phyloP scores from a whole-genome alignment of 2,113 vertebrate species.

The Bubalus kerabau region DNA sequence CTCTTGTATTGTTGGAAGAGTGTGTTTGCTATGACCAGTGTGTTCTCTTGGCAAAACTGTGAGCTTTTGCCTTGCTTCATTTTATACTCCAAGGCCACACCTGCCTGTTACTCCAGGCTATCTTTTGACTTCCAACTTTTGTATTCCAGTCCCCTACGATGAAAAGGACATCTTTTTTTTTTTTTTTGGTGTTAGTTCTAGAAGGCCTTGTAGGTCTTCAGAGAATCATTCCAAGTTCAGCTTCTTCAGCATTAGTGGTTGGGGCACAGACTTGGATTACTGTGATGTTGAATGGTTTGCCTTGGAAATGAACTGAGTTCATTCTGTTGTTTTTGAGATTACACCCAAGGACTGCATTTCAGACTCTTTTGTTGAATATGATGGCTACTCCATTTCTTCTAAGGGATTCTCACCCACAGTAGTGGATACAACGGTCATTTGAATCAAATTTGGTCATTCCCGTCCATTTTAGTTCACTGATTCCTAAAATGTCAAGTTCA shows the following conservation, averaged over 20 bases:
- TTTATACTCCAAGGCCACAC: not conserved
- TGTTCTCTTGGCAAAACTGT: not conserved
- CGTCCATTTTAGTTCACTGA: not conserved
- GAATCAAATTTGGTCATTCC: not conserved
- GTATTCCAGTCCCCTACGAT: not conserved
- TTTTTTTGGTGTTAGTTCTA: not conserved
- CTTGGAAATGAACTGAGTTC: not conserved
- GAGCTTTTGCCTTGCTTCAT: not conserved
- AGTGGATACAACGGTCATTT: not conserved
- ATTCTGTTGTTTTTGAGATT: not conserved
- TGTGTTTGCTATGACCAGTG: not conserved
- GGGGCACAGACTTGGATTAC: not conserved
- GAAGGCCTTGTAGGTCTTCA: not conserved
- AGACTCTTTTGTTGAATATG: not conserved
- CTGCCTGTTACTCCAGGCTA: not conserved
- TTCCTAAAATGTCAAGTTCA: not conserved
- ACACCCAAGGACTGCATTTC: not conserved
- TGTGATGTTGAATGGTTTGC: not conserved
- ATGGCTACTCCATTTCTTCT: not conserved
- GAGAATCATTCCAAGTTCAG: not conserved
- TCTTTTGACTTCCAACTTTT: not conserved
- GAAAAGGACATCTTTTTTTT: not conserved
- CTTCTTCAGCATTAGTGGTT: not conserved
- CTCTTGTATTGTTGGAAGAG: not conserved
- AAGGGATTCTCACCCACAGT: not conserved